Conservation (phyloP, 2,113 vertebrate species). For the Piaya cayana region DNA sequence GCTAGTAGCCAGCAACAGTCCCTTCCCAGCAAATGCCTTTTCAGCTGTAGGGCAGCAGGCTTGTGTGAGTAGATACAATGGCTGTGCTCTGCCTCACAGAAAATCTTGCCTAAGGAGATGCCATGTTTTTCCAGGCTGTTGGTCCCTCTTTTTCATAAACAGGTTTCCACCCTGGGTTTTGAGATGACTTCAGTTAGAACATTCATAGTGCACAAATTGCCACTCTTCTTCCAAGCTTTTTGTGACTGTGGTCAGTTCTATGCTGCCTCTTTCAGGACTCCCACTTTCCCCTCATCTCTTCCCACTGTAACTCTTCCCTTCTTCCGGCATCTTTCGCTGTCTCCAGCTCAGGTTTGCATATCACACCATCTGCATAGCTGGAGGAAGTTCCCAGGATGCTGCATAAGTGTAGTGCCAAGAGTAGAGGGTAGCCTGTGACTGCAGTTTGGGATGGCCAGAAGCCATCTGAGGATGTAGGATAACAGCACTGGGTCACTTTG, state of each 20-base stretch:
- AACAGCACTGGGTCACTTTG: neutral
- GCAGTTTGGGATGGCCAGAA: neutral
- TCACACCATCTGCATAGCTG: neutral
- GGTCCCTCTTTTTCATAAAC: neutral
- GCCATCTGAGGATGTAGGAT: neutral
- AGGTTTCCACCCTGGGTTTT: neutral
- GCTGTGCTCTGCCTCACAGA: neutral
- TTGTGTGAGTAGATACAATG: neutral
- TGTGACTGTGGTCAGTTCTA: neutral
- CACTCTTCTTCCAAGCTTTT: neutral
- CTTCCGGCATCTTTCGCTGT: fast-evolving
- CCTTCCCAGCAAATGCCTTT: neutral
- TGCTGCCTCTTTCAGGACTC: neutral
- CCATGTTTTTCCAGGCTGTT: neutral
- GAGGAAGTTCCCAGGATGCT: neutral
- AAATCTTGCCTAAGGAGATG: neutral
- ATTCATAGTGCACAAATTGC: neutral
- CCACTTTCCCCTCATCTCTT: neutral
- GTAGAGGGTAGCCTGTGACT: neutral
- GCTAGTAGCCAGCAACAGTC: neutral
- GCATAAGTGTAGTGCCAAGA: neutral
- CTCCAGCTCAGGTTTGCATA: neutral
- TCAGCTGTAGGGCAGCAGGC: neutral
- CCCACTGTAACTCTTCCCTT: neutral
- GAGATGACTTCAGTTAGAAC: neutral